Base-by-base conservation (phyloP, 2,888 invertebrate species). In the Thymelicus sylvestris region DNA sequence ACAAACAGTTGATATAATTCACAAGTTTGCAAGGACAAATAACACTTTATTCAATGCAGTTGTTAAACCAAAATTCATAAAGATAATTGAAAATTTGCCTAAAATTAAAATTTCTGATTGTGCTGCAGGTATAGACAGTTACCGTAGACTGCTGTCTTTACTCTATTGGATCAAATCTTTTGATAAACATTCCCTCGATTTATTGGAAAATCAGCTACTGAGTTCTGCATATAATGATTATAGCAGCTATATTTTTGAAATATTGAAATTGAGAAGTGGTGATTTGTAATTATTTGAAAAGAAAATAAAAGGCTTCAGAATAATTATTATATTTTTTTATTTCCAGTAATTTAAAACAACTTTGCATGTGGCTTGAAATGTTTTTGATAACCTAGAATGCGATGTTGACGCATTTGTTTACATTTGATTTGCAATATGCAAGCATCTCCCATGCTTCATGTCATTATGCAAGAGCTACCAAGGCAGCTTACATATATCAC, bases 11-110 rank as follows among this genome's bases (percentile, higher is more conserved):
- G 81, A 94, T 69, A 95, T 95, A 7, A 87, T 96, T 73, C 93
- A 95, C 15, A 91, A 93, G 74, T 93, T 96, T 81, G 95, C 95
- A 24, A 93, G 95, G 65, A 93, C 94, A 67, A 94, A 92, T 74
- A 95, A 95, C 79, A 73, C 70, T 15, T 83, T 86, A 12, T 95
- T 96, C 74, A 91, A 95, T 75, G 74, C 82, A 7, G 88, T 94
- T 0, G 80, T 96, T 1, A 86, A 88, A 57, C 84, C 89, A 0
- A 89, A 92, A 61, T 78, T 94, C 10, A 73, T 82, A 0, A 78
- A 83, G 13, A 94, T 96, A 55, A 84, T 96, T 68, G 77, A 82
- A 70, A 93, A 93, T 78, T 81, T 94, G 60, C 94, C 94, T 2
- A 83, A 79, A 52, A 80, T 94, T 47, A 77, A 74, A 67, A 83